Evolutionary conservation across 35 echinoderm and acorn worm genomes (phyloP).

Genomic region (Nesometra sesokonis): DNA sequence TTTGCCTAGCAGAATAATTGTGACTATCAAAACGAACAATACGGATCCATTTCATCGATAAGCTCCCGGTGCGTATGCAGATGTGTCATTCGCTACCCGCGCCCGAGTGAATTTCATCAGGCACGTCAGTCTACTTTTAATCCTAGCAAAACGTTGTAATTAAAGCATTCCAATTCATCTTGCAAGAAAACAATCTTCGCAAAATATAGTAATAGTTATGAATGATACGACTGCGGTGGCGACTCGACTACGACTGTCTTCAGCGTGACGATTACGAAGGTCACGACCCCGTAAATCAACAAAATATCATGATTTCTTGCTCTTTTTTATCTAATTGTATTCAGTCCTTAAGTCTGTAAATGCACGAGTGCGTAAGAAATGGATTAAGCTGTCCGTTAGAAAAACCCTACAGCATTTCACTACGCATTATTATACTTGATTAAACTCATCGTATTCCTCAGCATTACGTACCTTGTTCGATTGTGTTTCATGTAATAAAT

Average conservation of each 20-base stretch:
- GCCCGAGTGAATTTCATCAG: no score
- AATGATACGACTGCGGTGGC: background rate
- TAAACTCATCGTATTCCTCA: background rate
- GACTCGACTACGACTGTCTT: background rate
- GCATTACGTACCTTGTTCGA: background rate
- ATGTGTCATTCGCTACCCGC: background rate
- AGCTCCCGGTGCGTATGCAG: background rate
- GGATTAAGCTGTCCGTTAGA: background rate
- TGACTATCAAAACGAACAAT: background rate
- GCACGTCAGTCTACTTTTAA: no score
- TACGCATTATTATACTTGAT: background rate
- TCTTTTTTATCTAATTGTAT: background rate
- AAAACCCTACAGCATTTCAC: background rate
- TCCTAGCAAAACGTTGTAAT: background rate
- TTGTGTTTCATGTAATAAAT: background rate
- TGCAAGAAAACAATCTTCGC: background rate
- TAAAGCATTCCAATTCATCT: background rate
- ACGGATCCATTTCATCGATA: background rate
- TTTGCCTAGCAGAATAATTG: background rate
- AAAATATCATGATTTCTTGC: background rate
- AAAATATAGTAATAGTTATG: background rate
- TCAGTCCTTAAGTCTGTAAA: background rate
- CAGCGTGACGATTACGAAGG: background rate
- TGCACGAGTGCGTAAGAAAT: background rate
- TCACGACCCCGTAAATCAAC: background rate